Conservation (phyloP, 2,113 vertebrate genomes). For the Pitta sordida region DNA sequence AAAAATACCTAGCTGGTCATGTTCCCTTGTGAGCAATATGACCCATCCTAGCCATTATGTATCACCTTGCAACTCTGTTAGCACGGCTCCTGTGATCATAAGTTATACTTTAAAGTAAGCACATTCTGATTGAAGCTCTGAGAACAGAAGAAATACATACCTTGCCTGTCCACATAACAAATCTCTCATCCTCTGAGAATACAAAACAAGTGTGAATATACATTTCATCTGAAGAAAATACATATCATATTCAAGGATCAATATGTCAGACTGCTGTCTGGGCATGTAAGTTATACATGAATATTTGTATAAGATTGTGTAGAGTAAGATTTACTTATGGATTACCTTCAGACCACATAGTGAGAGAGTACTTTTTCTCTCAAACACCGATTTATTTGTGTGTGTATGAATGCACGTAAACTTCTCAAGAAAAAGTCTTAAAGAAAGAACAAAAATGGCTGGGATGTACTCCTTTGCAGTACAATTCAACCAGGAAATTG, state of each 20-base stretch:
- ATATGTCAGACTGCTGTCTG: not conserved
- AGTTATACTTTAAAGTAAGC: not conserved
- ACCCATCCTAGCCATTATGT: not conserved
- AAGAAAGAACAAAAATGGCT: not conserved
- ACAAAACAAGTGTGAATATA: not conserved
- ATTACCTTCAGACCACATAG: not conserved
- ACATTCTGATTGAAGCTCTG: not conserved
- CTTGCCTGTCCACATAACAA: not conserved
- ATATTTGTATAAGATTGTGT: not conserved
- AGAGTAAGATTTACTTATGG: not conserved
- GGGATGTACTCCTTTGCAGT: not conserved
- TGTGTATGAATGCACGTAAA: not conserved
- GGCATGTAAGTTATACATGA: not conserved
- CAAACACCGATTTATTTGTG: not conserved
- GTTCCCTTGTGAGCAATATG: not conserved
- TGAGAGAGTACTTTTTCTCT: not conserved
- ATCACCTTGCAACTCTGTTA: not conserved
- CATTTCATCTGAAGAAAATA: not conserved
- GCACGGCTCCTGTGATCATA: not conserved
- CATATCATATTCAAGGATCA: not conserved
- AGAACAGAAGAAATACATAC: not conserved
- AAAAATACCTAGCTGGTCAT: not conserved
- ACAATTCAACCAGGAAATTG: not conserved
- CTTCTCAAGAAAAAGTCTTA: not conserved
- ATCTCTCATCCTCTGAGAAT: not conserved